phyloP scores from a whole-genome alignment of 2,113 vertebrate species.

The Pelusios castaneus region DNA sequence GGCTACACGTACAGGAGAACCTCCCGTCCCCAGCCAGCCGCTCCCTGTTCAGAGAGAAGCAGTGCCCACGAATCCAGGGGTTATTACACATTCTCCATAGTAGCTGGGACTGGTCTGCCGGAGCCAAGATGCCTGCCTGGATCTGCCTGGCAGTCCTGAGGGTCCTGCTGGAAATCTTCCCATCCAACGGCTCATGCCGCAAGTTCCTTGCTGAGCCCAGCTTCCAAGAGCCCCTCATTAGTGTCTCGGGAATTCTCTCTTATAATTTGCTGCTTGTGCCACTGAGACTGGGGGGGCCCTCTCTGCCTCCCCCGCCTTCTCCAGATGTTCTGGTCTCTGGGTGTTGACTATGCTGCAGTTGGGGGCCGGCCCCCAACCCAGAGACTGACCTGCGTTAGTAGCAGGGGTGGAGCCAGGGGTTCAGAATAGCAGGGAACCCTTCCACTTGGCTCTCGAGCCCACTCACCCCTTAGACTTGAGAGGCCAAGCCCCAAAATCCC shows the following conservation, averaged over 20 bases:
- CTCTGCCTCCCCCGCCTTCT: background rate
- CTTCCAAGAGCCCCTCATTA: rapidly evolving
- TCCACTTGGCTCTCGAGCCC: background rate
- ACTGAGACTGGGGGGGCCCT: background rate
- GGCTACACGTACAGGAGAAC: background rate
- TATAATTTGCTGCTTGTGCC: background rate
- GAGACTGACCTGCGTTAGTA: background rate
- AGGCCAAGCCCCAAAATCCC: too few species aligned
- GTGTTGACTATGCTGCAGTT: background rate
- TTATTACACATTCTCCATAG: background rate
- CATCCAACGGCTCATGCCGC: background rate
- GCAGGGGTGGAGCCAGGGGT: rapidly evolving
- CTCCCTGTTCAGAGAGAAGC: background rate
- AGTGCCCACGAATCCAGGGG: background rate
- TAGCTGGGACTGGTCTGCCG: background rate
- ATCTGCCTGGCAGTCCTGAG: background rate
- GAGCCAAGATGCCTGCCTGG: background rate
- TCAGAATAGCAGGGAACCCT: background rate
- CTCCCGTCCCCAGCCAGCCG: background rate
- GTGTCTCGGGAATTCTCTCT: background rate
- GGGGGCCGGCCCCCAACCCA: rapidly evolving
- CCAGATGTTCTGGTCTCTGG: background rate
- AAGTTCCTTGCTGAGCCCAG: rapidly evolving
- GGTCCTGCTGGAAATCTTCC: background rate
- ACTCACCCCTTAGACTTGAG: too few species aligned